Evolutionary conservation across 1,140 invertebrate species (phyloP).

Genomic region (Neotoxoptera formosana): DNA sequence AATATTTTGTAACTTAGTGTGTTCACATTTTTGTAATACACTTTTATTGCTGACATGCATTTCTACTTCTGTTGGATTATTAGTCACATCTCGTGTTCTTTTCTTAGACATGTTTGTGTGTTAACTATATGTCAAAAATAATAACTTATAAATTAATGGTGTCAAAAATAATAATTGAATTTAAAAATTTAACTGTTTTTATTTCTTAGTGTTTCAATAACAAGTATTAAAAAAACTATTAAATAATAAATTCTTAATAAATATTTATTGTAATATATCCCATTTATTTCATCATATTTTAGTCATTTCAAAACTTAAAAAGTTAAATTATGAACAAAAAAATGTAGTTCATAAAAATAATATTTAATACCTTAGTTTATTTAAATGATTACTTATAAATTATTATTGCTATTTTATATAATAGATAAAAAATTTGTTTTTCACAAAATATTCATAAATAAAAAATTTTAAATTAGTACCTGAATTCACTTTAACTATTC

Average conservation of each 20-base stretch:
- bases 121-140: neutral
- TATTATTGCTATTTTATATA: neutral
- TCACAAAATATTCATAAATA: neutral
- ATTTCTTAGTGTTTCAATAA: neutral
- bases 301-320: neutral
- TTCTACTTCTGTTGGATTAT: constrained; percentile 4
- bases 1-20: neutral
- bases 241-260: neutral
- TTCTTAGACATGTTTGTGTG: constrained; percentile 43
- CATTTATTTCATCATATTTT: neutral
- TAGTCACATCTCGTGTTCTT: neutral
- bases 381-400: neutral
- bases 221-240: neutral
- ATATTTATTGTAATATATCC: neutral
- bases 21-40: constrained; percentile 23
- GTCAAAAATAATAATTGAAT: too few relatives aligned
- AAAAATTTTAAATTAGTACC: neutral
- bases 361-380: neutral
- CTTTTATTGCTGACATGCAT: constrained; percentile 10
- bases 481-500: neutral
- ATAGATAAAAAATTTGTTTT: neutral
- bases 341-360: neutral
- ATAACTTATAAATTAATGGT: neutral
- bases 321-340: neutral
- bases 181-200: neutral